Evolutionary conservation across 2,113 vertebrate genomes (phyloP), one percentile per base, ranked within the genome.

Genomic region (Chlorocebus sabaeus): DNA sequence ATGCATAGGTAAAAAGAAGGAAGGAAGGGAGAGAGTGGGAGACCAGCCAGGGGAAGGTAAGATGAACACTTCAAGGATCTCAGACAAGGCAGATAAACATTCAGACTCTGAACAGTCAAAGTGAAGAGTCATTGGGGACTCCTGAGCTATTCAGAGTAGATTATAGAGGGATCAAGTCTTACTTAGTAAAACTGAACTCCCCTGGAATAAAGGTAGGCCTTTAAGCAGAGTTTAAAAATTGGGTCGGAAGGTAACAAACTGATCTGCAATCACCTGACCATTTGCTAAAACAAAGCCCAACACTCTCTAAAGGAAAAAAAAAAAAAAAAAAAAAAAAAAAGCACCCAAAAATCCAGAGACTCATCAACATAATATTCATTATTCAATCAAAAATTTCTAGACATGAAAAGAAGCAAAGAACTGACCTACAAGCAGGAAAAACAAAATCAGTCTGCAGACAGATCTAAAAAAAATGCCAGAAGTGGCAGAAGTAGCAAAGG

Each of bases 311-410:
- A 61, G 73, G 61, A 2, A 30, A 64, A 30, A 30, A 79, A 84
- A 68, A 80, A 16, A n/a, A n/a, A n/a, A n/a, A n/a, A n/a, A n/a
- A n/a, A 85, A 84, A 68, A 80, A 20, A 85, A 84, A 52, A 59
- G 14, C 2, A 27, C 43, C 6, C 79, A 35, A 7, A 95, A 84
- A 57, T 93, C 22, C 43, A 97, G 92, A 89, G 3, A 91, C n/a
- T 93, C 43, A 55, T 80, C 57, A 95, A 78, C 14, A 84, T 64
- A 92, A 93, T 45, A 48, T 80, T 30, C 10, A 52, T 17, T 72
- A 96, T n/a, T 55, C 23, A 97, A 67, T 91, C 94, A 95, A 97
- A 97, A 97, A 64, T 82, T 91, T 89, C 8, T 88, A 91, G 38
- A 90, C 32, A 79, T 27, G 25, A 6, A 40, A 88, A 88, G 80